phyloP scores from a whole-genome alignment of 1,140 invertebrate species.

The Drosophila varians region DNA sequence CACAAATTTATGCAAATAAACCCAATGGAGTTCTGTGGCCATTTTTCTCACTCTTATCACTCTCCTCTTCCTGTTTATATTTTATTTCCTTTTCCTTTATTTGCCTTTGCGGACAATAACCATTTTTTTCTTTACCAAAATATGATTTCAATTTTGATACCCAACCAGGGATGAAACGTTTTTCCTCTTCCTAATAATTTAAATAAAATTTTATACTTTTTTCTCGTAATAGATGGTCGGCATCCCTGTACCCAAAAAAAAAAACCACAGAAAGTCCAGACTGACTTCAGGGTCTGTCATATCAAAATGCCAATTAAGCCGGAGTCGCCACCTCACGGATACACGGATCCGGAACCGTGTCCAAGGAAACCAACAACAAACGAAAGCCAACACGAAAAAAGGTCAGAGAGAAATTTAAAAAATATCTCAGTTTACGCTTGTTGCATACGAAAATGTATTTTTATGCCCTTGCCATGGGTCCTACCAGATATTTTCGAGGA shows the following conservation, averaged over 20 bases:
- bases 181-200: background rate
- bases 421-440: slow-evolving; percentile 40
- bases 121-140: slow-evolving; percentile 29
- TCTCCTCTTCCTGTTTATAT: slow-evolving; percentile 9
- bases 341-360: slow-evolving; percentile 23
- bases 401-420: slow-evolving; percentile 14
- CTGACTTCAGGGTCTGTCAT: slow-evolving; percentile 51
- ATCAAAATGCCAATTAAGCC: slow-evolving; percentile 76
- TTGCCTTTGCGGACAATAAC: background rate
- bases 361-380: slow-evolving; percentile 4
- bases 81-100: slow-evolving; percentile 9
- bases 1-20: slow-evolving; percentile 49
- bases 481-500: no score
- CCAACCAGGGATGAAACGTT: background rate
- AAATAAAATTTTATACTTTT: background rate
- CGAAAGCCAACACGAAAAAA: slow-evolving; percentile 20
- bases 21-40: background rate
- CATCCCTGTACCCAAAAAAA: background rate
- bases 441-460: slow-evolving; percentile 47
- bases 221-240: background rate
- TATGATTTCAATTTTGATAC: slow-evolving; percentile 69
- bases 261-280: slow-evolving; percentile 14
- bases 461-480: background rate
- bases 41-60: background rate
- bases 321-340: slow-evolving; percentile 41